Conservation (phyloP, 2,113 vertebrate genomes). For the Poecile atricapillus region DNA sequence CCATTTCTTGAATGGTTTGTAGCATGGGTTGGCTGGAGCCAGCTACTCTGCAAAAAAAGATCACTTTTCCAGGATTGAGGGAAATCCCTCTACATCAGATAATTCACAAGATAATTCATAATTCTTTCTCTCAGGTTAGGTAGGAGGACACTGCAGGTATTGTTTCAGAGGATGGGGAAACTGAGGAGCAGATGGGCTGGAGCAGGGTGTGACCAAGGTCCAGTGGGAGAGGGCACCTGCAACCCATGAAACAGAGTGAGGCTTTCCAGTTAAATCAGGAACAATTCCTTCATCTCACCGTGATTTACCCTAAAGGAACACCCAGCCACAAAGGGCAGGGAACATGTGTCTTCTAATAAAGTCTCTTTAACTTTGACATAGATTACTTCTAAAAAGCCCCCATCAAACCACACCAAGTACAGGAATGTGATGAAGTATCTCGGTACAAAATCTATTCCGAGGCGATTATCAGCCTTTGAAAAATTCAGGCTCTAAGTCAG, state of each 20-base stretch:
- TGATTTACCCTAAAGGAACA: not conserved
- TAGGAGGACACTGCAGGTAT: not conserved
- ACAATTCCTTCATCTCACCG: not conserved
- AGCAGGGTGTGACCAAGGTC: not conserved
- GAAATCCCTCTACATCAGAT: not conserved
- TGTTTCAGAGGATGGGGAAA: not conserved
- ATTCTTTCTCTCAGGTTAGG: not conserved
- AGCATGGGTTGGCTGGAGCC: not conserved
- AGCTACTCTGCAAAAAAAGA: not conserved
- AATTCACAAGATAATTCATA: no score
- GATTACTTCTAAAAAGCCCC: not conserved
- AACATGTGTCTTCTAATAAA: slow-evolving; percentile 26
- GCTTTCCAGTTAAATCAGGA: not conserved
- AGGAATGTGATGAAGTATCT: slow-evolving; percentile 62
- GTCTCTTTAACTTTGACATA: slow-evolving; percentile 23
- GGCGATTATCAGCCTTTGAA: slow-evolving; percentile 66
- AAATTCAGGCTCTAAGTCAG: not conserved
- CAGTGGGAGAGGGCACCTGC: not conserved
- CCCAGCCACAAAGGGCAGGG: not conserved
- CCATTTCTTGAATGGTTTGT: not conserved
- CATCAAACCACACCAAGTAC: not conserved
- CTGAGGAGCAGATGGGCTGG: not conserved
- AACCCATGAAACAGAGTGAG: not conserved
- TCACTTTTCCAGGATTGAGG: not conserved
- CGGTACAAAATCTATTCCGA: slow-evolving; percentile 64